Base-by-base conservation (phyloP, 2,113 vertebrate species). In the Chinchilla lanigera region DNA sequence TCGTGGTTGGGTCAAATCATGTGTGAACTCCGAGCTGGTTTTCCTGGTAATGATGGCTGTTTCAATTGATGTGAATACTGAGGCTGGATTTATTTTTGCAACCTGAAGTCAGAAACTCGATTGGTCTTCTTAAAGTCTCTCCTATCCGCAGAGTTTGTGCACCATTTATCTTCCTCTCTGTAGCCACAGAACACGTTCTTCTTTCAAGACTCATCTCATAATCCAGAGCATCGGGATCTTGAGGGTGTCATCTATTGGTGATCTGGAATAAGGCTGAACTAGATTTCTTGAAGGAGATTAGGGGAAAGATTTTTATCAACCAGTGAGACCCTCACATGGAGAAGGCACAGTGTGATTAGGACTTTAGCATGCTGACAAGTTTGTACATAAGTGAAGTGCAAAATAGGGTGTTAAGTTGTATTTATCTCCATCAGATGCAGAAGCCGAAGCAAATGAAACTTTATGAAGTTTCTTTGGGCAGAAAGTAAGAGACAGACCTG, bases 1-100 rank as follows among this genome's bases (percentile, higher is more conserved):
- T 22, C 7, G 69, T 41, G n/a, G 10, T 58, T 93, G 73, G 41
- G 11, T 91, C 50, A 97, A 82, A 60, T 97, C 28, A 73, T 14
- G 12, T 63, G 19, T 77, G 20, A 96, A 81, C 7, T 80, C 58
- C 52, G 11, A 63, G 10, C 14, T 81, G 50, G 2, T n/a, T 86
- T 95, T 61, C 90, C 14, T 41, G 26, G 8, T 83, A 10, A 87
- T 77, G 6, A 69, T 96, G 44, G 63, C 47, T 38, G 13, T 56
- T 24, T 89, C 8, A 14, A 0, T 81, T 44, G 35, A 41, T 69
- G 22, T 65, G 28, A 89, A 71, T 13, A 93, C 5, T 7, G 58
- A 89, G 3, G 83, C 26, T 61, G 30, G 71, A 41, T 81, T 86
- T 90, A 52, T 52, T 60, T 60, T 86, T 56, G 19, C 22, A 71